Evolutionary conservation across 2,888 invertebrate genomes (phyloP), one percentile per base, ranked within the genome.

Genomic region (Phyllotreta striolata): DNA sequence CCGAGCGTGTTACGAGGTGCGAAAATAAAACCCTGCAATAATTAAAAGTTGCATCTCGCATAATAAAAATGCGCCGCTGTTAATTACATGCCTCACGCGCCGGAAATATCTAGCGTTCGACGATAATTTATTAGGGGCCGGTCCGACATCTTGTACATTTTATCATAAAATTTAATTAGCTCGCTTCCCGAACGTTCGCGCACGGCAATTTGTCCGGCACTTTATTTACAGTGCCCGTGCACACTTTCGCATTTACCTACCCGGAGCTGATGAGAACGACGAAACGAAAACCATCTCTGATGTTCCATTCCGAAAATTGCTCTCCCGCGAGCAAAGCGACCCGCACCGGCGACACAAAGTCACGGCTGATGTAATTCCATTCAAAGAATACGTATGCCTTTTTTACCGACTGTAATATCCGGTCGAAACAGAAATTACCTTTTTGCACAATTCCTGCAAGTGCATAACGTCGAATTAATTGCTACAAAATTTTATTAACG

Each of bases 11-110:
- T 51, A 3, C 24, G 13, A 24, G 43, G 59, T 59, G 14, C 49
- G 49, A 34, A 35, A 49, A 51, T 34, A 59, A 62, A 65, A 52
- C 44, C 54, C 49, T 39, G 51, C 51, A 44, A 66, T 71, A 71
- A 72, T 71, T 71, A 69, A 70, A 62, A 67, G 54, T 63, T 73
- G 70, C 70, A 68, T 71, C 63, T 64, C 71, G 73, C 71, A 73
- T 73, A 24, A 24, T 24, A 72, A 69, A 73, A 72, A 73, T 72
- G 69, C 70, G 69, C 67, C 41, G 56, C 66, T 71, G 70, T 73
- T 72, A 72, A 71, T 72, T 72, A 70, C 69, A 24, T 67, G 64
- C 41, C 63, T 63, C 14, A 71, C 70, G 70, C 70, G 71, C 59
- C 67, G 62, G 54, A 68, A 66, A 64, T 66, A 63, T 24, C 58